Evolutionary conservation across 2,888 invertebrate species (phyloP).

Genomic region (Periphyllus acericola): DNA sequence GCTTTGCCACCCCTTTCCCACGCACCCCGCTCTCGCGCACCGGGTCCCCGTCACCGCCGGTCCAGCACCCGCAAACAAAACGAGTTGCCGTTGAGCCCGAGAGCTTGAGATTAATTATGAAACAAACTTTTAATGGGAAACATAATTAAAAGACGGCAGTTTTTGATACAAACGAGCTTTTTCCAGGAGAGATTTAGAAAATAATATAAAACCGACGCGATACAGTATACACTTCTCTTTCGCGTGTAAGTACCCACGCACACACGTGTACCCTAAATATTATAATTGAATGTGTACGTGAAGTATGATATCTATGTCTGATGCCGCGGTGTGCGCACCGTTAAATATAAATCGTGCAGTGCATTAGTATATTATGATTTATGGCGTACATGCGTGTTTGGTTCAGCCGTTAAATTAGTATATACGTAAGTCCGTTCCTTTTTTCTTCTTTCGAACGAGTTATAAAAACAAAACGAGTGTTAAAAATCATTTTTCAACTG

Average conservation of each 20-base stretch:
- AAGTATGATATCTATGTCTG: no score
- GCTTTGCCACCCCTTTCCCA: neutral
- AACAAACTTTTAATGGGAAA: conserved; percentile 62
- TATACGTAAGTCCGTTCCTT: neutral
- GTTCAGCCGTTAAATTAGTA: neutral
- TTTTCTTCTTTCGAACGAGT: neutral
- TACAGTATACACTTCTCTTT: no score
- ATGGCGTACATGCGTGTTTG: neutral
- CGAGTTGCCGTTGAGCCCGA: conserved; percentile 50
- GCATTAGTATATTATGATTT: neutral
- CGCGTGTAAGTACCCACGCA: no score
- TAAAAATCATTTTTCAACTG: no score
- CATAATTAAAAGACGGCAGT: conserved; percentile 62
- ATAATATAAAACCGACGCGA: conserved; percentile 18
- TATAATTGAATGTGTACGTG: neutral
- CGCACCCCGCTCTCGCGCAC: neutral
- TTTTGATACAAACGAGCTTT: conserved; percentile 61
- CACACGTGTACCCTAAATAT: neutral
- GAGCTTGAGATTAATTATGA: conserved; percentile 58
- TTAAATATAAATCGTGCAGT: neutral
- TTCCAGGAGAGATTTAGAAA: conserved; percentile 48
- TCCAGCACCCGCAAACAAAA: conserved; percentile 53
- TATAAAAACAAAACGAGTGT: no score
- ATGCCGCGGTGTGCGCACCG: no score
- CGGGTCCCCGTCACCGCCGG: conserved; percentile 15